These are phyloP conservation scores for Oncorhynchus kisutch DNA, from an alignment of 2,113 vertebrate species.

Conservation along the genomic window DNA sequence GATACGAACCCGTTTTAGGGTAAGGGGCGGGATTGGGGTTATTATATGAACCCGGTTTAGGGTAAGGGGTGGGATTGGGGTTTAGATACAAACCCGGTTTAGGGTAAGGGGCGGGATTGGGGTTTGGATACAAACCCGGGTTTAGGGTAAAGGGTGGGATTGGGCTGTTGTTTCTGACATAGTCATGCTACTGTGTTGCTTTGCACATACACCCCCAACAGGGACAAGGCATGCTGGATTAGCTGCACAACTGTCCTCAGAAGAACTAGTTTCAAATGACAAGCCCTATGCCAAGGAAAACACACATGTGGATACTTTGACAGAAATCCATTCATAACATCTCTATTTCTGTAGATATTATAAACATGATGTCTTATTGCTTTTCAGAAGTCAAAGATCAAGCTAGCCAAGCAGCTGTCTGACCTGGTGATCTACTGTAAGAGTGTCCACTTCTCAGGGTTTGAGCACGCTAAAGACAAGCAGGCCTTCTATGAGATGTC, in stretches of 20 bases:
- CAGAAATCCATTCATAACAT: neutral
- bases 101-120: too few species aligned
- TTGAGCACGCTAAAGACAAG: slow-evolving; percentile 71
- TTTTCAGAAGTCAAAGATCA: slow-evolving; percentile 82
- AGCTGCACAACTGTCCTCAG: slow-evolving; percentile 86
- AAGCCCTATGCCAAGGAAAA: too few species aligned
- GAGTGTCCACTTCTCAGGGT: slow-evolving; percentile 89
- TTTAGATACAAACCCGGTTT: too few species aligned
- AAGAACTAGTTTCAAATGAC: too few species aligned
- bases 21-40: too few species aligned
- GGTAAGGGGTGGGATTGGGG: too few species aligned
- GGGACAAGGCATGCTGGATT: slow-evolving; percentile 76
- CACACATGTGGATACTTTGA: neutral
- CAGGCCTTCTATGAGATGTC: slow-evolving; percentile 90
- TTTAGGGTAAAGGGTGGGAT: too few species aligned
- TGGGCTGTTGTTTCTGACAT: too few species aligned
- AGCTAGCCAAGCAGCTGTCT: slow-evolving; percentile 87
- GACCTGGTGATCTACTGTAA: slow-evolving; percentile 92
- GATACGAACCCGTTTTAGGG: too few species aligned
- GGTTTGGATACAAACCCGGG: too few species aligned
- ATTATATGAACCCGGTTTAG: too few species aligned
- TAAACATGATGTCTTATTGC: neutral
- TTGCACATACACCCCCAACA: slow-evolving; percentile 66
- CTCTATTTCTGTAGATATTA: slow-evolving; percentile 31
- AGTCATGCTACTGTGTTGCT: slow-evolving; percentile 88